Evolutionary conservation across 2,113 vertebrate species (phyloP), one percentile per base, ranked within the genome.

Genomic region (Dascyllus trimaculatus): DNA sequence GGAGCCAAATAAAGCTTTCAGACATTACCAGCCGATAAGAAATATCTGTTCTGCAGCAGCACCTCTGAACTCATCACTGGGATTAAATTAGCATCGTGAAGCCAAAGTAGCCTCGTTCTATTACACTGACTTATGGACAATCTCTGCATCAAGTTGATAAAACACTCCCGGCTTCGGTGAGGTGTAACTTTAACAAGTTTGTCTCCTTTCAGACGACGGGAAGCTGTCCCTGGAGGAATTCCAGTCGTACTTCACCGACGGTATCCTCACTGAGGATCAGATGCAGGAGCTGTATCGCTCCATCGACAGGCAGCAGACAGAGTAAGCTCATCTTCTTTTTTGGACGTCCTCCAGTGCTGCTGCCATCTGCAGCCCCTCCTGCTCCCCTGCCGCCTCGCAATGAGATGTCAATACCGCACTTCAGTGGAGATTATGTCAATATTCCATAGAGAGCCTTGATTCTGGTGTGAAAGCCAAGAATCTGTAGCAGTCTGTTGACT

Each of bases 151-250:
- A 35, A 56, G 38, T 48, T 35, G 13, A 22, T 48, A 29, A 78
- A 80, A 29, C 35, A 32, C 64, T 26, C 57, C 21, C 40, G 17
- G 70, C 38, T 19, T 54, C 18, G 32, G 18, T 59, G 22, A 61
- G 8, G 53, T 80, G 26, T 72, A 7, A 72, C 58, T 73, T 66
- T 73, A 18, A 40, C 2, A 9, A 21, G 19, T 52, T 69, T 71
- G 21, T 85, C 66, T 86, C 43, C 53, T 74, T 75, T 61, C 93
- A 98, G 97, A 99, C 80, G 98, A 98, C 4, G 97, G 97, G 64
- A 99, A 97, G 88, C 94, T 98, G 78, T 98, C 97, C 24, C 95
- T 98, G 88, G 97, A 98, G 85, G 97, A 99, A 90, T 99, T 99
- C 94, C 96, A 97, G 93, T 97, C 96, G 25, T 98, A 97, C 81